Evolutionary conservation across 2,888 invertebrate genomes (phyloP), one percentile per base, ranked within the genome.

Genomic region (Drosophila limbata): DNA sequence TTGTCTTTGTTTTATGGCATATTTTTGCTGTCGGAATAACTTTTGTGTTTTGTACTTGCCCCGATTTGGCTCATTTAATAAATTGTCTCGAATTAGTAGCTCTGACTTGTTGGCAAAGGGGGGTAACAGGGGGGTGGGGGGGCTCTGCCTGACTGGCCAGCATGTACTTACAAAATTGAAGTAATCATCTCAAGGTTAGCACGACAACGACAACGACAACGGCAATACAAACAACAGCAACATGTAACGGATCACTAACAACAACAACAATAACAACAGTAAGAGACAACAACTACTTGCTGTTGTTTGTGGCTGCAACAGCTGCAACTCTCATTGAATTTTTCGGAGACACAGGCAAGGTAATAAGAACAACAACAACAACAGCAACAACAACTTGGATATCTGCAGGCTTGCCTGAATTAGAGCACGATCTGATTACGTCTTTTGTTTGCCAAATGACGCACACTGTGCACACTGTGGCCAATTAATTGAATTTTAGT

Each of bases 181-280:
- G 83, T 77, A 87, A 88, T 88, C 90, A 77, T 79, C 81, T 84
- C 90, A 90, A 90, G 90, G 90, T 90, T 86, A 84, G 79, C 90
- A 90, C 87, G 90, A 90, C 84, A 63, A 67, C 68, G 69, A 47
- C 55, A 53, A 53, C 73, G 52, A 67, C 79, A 71, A 51, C 52
- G 47, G 53, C 68, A 64, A 64, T 56, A 47, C 47, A 44, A 47
- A 59, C 68, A 64, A 63, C 63, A 61, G 62, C 72, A 71, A 72
- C 79, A 62, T 82, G 85, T 84, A 90, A 88, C 88, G 87, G 88
- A 81, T 90, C 87, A 80, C 81, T 74, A 84, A 73, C 73, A 65
- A 70, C 66, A 69, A 52, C 42, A 19, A 19, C 51, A 66, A 19
- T 47, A 66, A 48, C 44, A 59, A 19, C 55, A 62, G 50, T 51